These are phyloP conservation scores for Phaonia tiefii DNA, from an alignment of 2,888 invertebrate genomes.

Conservation along the genomic window DNA sequence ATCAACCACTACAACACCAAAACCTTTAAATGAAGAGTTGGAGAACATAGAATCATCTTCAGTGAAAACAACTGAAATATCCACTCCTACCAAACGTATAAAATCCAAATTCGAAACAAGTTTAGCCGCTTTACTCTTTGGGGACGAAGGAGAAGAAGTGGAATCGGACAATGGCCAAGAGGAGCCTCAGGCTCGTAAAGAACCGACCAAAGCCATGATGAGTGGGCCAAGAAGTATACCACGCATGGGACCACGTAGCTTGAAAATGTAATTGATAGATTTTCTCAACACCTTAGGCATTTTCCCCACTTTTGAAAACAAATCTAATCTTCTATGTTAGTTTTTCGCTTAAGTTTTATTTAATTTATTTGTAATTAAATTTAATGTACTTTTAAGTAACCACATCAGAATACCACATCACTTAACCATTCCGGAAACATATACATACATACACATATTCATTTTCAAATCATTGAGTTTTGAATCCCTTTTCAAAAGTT, in stretches of 20 bases:
- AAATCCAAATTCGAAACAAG: conserved; percentile 79
- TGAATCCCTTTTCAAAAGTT: conserved; percentile 36
- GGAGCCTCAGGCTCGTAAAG: conserved; percentile 61
- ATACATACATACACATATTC: neutral
- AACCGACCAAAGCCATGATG: conserved; percentile 67
- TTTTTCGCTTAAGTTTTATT: conserved; percentile 69
- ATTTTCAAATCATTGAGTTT: no score
- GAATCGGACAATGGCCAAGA: conserved; percentile 70
- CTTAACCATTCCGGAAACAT: neutral
- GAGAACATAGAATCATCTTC: conserved; percentile 3
- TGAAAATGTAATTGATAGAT: conserved; percentile 70
- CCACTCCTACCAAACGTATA: conserved; percentile 69
- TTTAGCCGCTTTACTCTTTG: conserved; percentile 78
- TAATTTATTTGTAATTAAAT: conserved; percentile 48
- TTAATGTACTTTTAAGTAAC: conserved; percentile 33
- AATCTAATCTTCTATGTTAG: conserved; percentile 57
- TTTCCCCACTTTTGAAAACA: conserved; percentile 44
- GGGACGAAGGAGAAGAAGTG: conserved; percentile 76
- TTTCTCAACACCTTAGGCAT: conserved; percentile 29
- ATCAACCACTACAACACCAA: conserved; percentile 28
- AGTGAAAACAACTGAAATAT: conserved; percentile 30
- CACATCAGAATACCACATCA: conserved; percentile 12
- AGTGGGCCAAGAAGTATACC: conserved; percentile 74
- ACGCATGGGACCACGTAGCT: conserved; percentile 76
- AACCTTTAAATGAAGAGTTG: conserved; percentile 13